A percentile compares a stretch with the other conserved stretches of the same genome.
These are phyloP conservation scores for Oligia strigilis DNA, from an alignment of 2,888 invertebrate species.

Conservation along the genomic window DNA sequence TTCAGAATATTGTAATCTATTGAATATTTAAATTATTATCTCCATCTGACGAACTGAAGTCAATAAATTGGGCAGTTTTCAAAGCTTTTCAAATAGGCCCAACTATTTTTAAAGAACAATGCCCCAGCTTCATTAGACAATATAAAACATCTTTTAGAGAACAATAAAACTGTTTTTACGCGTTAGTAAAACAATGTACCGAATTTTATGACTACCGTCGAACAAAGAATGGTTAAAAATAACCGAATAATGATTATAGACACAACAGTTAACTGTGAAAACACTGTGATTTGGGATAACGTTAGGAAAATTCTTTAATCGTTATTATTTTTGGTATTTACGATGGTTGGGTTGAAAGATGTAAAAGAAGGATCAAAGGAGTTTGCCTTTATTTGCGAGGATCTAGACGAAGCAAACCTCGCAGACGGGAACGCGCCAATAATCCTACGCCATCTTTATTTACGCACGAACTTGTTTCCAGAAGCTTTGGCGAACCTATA, in stretches of 20 bases:
- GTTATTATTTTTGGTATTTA: conserved; percentile 67
- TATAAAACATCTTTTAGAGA: conserved; percentile 85
- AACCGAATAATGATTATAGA: conserved; percentile 77
- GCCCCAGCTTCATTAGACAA: conserved; percentile 76
- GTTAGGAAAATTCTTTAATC: conserved; percentile 59
- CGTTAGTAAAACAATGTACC: conserved; percentile 78
- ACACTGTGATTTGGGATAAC: conserved; percentile 69
- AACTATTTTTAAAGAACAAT: conserved; percentile 76
- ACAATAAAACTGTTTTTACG: conserved; percentile 85
- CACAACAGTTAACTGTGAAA: conserved; percentile 72
- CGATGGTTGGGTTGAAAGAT: conserved; percentile 50
- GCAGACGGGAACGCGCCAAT: conserved; percentile 41
- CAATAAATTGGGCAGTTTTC: conserved; percentile 57
- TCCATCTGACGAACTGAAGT: conserved; percentile 18
- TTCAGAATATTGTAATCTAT: conserved; percentile 14
- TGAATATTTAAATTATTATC: conserved; percentile 13
- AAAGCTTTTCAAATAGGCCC: conserved; percentile 60
- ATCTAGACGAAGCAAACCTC: conserved; percentile 53
- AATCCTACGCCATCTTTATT: conserved; percentile 49
- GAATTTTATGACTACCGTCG: conserved; percentile 80
- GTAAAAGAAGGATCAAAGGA: conserved; percentile 61
- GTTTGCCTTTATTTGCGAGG: conserved; percentile 47
- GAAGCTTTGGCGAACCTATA: conserved; percentile 31
- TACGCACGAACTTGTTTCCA: conserved; percentile 44
- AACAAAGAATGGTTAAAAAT: conserved; percentile 80